Percentiles rank a stretch among this genome's conserved stretches.
Conservation (phyloP, 2,888 invertebrate species). For the Sceliomorpha sp. region DNA sequence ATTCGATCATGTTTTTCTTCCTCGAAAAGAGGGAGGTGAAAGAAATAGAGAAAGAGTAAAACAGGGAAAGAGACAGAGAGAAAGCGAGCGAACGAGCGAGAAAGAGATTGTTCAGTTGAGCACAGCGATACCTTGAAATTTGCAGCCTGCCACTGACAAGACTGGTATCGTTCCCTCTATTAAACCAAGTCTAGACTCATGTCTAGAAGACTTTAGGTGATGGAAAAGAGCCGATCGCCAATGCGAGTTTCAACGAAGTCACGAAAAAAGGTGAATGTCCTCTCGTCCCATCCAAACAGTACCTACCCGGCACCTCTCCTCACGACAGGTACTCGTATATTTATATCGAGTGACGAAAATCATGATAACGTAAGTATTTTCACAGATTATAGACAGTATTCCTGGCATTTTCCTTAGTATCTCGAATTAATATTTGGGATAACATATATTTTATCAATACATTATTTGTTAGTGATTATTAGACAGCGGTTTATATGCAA, state of each 20-base stretch:
- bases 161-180: conserved; percentile 11
- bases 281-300: conserved; percentile 69
- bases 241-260: conserved; percentile 69
- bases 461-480: no score
- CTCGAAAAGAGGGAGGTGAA: background rate
- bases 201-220: conserved; percentile 35
- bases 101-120: background rate
- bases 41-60: background rate
- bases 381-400: no score
- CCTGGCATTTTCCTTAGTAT: no score
- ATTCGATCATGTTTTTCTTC: conserved; percentile 29
- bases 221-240: conserved; percentile 37
- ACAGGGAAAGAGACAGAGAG: background rate
- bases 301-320: conserved; percentile 67
- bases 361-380: no score
- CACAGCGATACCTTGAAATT: conserved; percentile 1
- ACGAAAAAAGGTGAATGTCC: conserved; percentile 80
- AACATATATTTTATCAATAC: no score
- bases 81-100: background rate
- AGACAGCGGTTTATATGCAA: no score
- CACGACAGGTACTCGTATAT: conserved; percentile 53
- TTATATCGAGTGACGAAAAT: conserved; percentile 41
- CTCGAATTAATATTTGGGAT: no score
- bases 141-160: conserved; percentile 6
- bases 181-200: conserved; percentile 51